Evolutionary conservation across 2,113 vertebrate species (phyloP), one percentile per base, ranked within the genome.

Genomic region (Thermophis baileyi): DNA sequence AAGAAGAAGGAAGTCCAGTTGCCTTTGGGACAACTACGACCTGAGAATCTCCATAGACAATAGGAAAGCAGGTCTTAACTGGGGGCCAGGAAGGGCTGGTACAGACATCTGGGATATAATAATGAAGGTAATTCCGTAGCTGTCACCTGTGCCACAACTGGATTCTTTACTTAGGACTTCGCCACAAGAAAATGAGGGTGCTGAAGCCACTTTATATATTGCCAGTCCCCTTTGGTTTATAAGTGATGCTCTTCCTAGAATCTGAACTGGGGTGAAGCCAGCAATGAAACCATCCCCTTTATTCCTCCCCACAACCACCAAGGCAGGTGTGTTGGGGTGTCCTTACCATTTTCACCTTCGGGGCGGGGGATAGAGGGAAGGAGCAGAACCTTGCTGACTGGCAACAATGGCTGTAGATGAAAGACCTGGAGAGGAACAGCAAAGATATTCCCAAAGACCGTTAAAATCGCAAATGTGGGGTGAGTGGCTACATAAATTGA

Each of bases 291-390:
- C 11, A 6, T 2, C 44, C 9, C 35, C 53, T 60, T 14, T 1
- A 3, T 50, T n/a, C 44, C 27, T 6, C 24, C 50, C 6, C 40
- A 85, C 6, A 6, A 4, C 40, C 35, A 11, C 27, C 35, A 16
- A 47, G 49, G 25, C 16, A 14, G 69, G 9, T 3, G 22, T 25
- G n/a, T 35, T 5, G 24, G 53, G 27, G 14, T 16, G 92, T 89
- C 89, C 98, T 99, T 98, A 99, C 99, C 98, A 4, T 96, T 99
- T 98, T 99, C 99, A 99, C 99, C 99, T 99, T 98, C 99, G 97
- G 86, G 99, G 97, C 24, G 98, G 98, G 69, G 98, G 98, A 95
- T 99, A 99, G 49, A 99, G 98, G 94, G 98, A 98, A 92, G 98
- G 98, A 87, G 98, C 96, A 0, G 99, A 98, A 96, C 98, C 98